phyloP scores from a whole-genome alignment of 2,888 invertebrate species.

The Agonopterix heracliana region DNA sequence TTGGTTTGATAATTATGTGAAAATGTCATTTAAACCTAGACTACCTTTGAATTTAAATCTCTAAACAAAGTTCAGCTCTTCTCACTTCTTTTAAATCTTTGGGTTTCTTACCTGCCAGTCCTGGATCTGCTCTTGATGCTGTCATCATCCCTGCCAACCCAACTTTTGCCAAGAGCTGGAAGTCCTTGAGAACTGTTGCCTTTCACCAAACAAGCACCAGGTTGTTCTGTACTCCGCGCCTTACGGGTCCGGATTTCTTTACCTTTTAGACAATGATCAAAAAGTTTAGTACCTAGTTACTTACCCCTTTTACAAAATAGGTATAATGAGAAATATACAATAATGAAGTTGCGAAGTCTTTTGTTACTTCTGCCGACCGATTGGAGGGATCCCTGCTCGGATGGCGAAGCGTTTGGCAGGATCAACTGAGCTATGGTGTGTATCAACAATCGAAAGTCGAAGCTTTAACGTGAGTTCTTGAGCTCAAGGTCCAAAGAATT shows the following conservation, averaged over 20 bases:
- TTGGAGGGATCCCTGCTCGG: too few species aligned
- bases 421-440: too few species aligned
- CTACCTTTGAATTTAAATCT: background rate
- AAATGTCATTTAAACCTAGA: background rate
- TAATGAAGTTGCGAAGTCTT: too few species aligned
- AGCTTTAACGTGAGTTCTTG: too few species aligned
- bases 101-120: constrained; percentile 48
- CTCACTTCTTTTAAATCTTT: background rate
- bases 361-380: too few species aligned
- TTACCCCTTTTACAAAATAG: too few species aligned
- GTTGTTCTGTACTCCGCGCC: constrained; percentile 59
- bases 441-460: too few species aligned
- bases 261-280: constrained; percentile 24
- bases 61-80: too few species aligned
- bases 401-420: too few species aligned
- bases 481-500: too few species aligned
- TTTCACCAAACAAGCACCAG: constrained; percentile 39
- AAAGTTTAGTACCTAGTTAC: background rate
- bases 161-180: constrained; percentile 46
- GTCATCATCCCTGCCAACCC: constrained; percentile 46
- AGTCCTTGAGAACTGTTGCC: constrained; percentile 48
- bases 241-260: constrained; percentile 54
- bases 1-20: background rate
- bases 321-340: too few species aligned
- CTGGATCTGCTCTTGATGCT: constrained; percentile 53